A percentile compares a stretch with the other conserved stretches of the same genome.
Evolutionary conservation across 2,797 vertebrate species (phyloP).

Genomic region (Enteromius anoplus): DNA sequence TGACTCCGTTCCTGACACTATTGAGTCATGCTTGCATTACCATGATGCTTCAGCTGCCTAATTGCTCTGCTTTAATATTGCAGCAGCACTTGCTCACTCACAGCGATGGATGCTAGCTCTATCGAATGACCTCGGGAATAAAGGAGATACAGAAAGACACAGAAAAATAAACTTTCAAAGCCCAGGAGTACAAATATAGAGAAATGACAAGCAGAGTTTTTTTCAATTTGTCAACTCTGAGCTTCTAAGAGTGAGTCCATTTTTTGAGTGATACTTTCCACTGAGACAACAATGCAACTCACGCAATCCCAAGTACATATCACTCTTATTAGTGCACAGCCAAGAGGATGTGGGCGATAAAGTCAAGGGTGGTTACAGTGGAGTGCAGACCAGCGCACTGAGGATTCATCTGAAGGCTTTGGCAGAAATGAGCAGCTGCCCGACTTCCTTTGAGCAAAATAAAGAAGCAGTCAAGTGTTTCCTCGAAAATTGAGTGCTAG

Average conservation of each 20-base stretch:
- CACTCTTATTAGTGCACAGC: constrained; percentile 47
- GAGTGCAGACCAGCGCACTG: background rate
- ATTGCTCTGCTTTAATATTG: constrained; percentile 53
- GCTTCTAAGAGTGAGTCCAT: constrained; percentile 29
- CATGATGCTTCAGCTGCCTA: constrained; percentile 54
- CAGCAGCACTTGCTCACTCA: background rate
- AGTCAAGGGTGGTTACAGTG: constrained; percentile 29
- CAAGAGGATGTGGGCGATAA: constrained; percentile 33
- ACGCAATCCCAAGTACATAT: constrained; percentile 14
- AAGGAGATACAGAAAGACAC: constrained; percentile 5
- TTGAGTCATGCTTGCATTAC: constrained; percentile 58
- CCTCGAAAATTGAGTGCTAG: constrained; percentile 10
- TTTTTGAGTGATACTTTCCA: constrained; percentile 35
- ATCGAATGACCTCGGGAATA: background rate
- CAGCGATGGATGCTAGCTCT: background rate
- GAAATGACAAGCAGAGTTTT: constrained; percentile 33
- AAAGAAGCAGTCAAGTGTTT: constrained; percentile 23
- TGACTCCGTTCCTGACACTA: too few relatives aligned
- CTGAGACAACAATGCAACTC: constrained; percentile 22
- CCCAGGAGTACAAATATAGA: constrained; percentile 25
- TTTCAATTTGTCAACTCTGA: constrained; percentile 59
- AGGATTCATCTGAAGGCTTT: background rate
- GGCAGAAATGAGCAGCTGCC: constrained; percentile 9
- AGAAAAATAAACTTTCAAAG: constrained; percentile 2
- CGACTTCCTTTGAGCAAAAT: constrained; percentile 11